Base-by-base conservation (phyloP, 2,113 vertebrate genomes). In the Gambusia affinis region DNA sequence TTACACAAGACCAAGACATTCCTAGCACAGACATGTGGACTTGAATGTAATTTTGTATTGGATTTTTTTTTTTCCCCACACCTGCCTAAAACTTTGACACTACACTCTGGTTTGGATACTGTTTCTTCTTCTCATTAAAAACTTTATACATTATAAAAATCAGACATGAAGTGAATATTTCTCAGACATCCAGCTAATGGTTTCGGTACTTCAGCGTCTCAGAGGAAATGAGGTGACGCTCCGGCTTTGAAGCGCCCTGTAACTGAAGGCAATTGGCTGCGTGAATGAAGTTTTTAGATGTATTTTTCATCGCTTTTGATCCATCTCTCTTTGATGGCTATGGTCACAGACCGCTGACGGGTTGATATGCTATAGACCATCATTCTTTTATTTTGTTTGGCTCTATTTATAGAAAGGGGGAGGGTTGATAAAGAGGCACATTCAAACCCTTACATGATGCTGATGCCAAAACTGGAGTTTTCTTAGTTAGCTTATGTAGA, bases 271-370 rank as follows among this genome's bases (percentile, higher is more conserved):
- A 8, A 35, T 44, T 31, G 47, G 72, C 75, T 74, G 42, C 63
- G 60, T 57, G 57, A 47, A 73, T 75, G 39, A 42, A 42, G 19
- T 60, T 79, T 78, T 76, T 51, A 42, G 61, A 79, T 79, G 39
- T 47, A 82, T 73, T 76, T 82, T 78, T 78, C 30, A 84, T 76
- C 51, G 63, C 64, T 70, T 64, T 69, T 79, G 65, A 79, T 73
- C 75, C 6, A 33, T 11, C 10, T 57, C 57, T 73, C 78, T 85
- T 85, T 80, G 78, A 87, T 77, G 72, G 44, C 42, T 28, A 35
- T 74, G 71, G 79, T 77, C 68, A 80, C 62, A 31, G 71, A 28
- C 73, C 1, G 10, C 71, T 67, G 77, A 83, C 64, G 70, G 72
- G 57, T 75, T 47, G 73, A 57, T 80, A 73, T 74, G 76, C 61